Conservation (phyloP, 1,140 invertebrate species). For the Apis cerana region DNA sequence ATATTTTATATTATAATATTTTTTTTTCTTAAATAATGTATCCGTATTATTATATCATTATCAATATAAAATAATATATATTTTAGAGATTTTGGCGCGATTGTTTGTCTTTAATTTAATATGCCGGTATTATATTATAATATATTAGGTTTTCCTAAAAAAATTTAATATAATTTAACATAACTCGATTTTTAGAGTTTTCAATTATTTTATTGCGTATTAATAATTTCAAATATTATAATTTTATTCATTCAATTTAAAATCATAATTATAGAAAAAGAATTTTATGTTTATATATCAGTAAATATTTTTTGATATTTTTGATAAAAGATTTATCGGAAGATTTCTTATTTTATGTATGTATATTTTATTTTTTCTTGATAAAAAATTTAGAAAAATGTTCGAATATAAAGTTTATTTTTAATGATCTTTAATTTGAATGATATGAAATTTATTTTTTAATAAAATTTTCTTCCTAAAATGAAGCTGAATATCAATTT, state of each 20-base stretch:
- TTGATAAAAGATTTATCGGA: too few relatives aligned
- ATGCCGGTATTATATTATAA: background rate
- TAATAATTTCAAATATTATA: too few relatives aligned
- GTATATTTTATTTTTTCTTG: too few relatives aligned
- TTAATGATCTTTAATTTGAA: background rate
- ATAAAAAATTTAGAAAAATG: too few relatives aligned
- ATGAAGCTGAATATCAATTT: background rate
- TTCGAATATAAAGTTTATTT: too few relatives aligned
- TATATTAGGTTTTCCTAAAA: background rate
- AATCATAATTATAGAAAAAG: too few relatives aligned
- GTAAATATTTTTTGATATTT: too few relatives aligned
- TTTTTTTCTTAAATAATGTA: background rate
- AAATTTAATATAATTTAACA: background rate
- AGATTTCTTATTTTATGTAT: too few relatives aligned
- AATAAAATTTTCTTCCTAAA: background rate
- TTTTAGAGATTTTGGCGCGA: constrained; percentile 31
- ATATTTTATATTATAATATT: background rate
- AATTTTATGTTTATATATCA: too few relatives aligned
- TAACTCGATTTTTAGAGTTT: background rate
- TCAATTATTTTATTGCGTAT: background rate
- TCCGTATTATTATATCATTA: background rate
- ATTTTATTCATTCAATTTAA: too few relatives aligned
- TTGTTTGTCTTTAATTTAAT: background rate
- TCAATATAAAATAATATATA: background rate
- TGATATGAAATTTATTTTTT: too few relatives aligned